A percentile compares a stretch with the other conserved stretches of the same genome.
Conservation (phyloP, 1,140 invertebrate genomes). For the Dinoponera quadriceps region DNA sequence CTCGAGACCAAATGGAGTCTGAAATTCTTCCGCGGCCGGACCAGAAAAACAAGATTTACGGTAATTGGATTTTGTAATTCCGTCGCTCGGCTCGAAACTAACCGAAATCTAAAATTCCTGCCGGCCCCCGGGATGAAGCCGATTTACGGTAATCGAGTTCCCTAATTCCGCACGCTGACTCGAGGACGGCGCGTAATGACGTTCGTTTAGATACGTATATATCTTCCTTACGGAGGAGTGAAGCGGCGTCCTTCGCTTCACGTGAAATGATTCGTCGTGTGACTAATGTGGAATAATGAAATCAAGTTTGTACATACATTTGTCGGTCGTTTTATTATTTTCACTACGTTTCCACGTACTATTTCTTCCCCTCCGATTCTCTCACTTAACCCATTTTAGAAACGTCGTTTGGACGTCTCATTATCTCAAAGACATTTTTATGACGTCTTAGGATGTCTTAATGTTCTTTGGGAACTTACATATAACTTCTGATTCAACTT, state of each 20-base stretch:
- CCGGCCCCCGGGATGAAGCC: background rate
- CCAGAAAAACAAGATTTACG: constrained; percentile 60
- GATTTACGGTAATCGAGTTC: constrained; percentile 46
- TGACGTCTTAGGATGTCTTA: too few species aligned
- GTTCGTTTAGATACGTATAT: background rate
- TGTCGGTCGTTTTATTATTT: too few species aligned
- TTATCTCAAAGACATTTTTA: too few species aligned
- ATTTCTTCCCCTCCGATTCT: too few species aligned
- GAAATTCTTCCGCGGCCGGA: constrained; percentile 49
- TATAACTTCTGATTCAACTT: too few species aligned
- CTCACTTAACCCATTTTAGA: too few species aligned
- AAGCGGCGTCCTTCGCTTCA: background rate
- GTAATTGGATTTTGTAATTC: constrained; percentile 59
- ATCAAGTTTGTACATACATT: too few species aligned
- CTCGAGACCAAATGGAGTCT: constrained; percentile 59
- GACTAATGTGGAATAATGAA: too few species aligned
- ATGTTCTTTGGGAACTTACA: too few species aligned
- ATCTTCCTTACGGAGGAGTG: too few species aligned
- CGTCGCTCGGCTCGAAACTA: constrained; percentile 39
- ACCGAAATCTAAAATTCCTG: constrained; percentile 48
- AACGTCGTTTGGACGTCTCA: too few species aligned
- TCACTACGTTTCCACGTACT: too few species aligned
- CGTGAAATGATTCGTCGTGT: background rate
- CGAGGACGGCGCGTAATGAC: constrained; percentile 4
- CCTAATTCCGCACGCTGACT: background rate